Base-by-base conservation (phyloP, 2,113 vertebrate genomes). In the Lagopus muta region DNA sequence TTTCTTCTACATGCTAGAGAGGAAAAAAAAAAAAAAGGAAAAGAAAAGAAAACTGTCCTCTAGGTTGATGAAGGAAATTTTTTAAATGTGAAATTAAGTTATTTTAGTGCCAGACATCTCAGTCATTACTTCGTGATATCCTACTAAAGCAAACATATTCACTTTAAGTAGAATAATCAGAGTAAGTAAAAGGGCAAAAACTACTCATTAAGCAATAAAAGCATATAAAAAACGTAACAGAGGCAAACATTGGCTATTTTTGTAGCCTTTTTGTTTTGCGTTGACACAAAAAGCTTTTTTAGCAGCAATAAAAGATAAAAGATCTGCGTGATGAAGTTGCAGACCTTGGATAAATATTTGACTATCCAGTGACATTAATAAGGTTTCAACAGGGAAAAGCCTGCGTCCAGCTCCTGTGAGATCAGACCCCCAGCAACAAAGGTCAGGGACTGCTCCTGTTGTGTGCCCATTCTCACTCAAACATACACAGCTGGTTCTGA, bases 351-450 rank as follows among this genome's bases (percentile, higher is more conserved):
- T 60, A 87, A 83, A 57, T 50, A 87, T 76, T 87, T 90, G 34
- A 27, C 32, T 22, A 75, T n/a, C 18, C 69, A 45, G 62, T 55
- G 82, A 83, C 57, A 66, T 84, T 72, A 90, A 71, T 66, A 76
- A 75, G 19, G 43, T 65, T 86, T 66, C 78, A 28, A 70, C 4
- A 75, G 45, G 78, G 50, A 83, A 52, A 38, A 55, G 38, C 14
- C 22, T 0, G 0, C 8, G 45, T 20, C 43, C 30, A 43, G 57
- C 9, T 40, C 69, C 60, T 61, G 72, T 1, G 2, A 42, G 18
- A 43, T 43, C 34, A 79, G 57, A 36, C 42, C 36, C 13, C 73
- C 8, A 22, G 48, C 10, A 52, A 34, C 69, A 78, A 86, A 71
- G 50, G 73, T 48, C 90, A 79, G 40, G 42, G n/a, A 61, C 62